These are phyloP conservation scores for Callospermophilus lateralis DNA, from an alignment of 2,113 vertebrate genomes.

Conservation along the genomic window DNA sequence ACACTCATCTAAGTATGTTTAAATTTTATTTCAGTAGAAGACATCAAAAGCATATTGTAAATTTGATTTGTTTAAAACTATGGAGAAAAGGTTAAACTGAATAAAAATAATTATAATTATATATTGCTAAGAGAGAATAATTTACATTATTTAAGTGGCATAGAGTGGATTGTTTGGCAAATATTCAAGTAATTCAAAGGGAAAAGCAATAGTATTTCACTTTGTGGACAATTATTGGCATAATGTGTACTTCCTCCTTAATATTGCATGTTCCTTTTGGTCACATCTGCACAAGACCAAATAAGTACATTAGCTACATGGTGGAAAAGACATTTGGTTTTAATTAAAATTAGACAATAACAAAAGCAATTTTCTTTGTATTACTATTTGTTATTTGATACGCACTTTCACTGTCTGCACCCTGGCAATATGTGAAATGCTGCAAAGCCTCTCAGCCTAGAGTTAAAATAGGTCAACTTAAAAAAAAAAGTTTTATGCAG, in stretches of 20 bases:
- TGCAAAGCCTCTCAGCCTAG: not conserved
- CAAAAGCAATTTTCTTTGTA: slow-evolving; percentile 70
- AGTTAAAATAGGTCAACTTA: not conserved
- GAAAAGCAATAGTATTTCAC: slow-evolving; percentile 59
- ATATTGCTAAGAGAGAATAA: not conserved
- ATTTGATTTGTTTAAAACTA: slow-evolving; percentile 42
- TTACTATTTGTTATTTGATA: slow-evolving; percentile 48
- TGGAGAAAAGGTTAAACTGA: not conserved
- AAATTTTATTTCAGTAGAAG: slow-evolving; percentile 31
- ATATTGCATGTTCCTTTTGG: slow-evolving; percentile 70
- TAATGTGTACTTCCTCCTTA: slow-evolving; percentile 13
- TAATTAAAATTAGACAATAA: slow-evolving; percentile 78
- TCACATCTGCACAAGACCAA: slow-evolving; percentile 66
- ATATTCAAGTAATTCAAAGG: slow-evolving; percentile 35
- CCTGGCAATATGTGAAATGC: not conserved
- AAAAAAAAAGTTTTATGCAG: not conserved
- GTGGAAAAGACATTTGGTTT: slow-evolving; percentile 69
- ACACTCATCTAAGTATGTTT: not conserved
- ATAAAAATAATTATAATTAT: slow-evolving; percentile 52
- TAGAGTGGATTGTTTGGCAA: slow-evolving; percentile 50
- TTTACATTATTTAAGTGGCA: slow-evolving; percentile 23
- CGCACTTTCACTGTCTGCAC: not conserved
- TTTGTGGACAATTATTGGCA: slow-evolving; percentile 57
- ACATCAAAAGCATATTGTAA: not conserved
- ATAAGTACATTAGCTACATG: slow-evolving; percentile 67